phyloP scores from a whole-genome alignment of 2,888 invertebrate species.

The Cheilosia pagana region DNA sequence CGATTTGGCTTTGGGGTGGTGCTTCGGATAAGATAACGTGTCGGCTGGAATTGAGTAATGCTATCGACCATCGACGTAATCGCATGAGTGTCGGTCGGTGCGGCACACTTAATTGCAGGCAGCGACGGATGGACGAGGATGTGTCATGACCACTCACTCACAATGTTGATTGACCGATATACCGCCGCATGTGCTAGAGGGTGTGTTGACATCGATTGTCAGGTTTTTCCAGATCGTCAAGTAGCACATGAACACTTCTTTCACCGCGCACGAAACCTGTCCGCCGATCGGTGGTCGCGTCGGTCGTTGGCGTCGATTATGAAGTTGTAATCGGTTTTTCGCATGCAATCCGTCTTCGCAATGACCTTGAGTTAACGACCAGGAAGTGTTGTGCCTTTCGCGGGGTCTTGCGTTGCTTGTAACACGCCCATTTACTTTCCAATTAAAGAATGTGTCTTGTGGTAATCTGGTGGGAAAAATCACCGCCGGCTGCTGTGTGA shows the following conservation, averaged over 20 bases:
- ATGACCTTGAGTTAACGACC: constrained; percentile 74
- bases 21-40: constrained; percentile 71
- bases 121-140: constrained; percentile 47
- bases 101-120: constrained; percentile 49
- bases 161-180: constrained; percentile 74
- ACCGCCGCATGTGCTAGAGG: constrained; percentile 47
- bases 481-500: constrained; percentile 4
- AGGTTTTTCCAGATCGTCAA: constrained; percentile 67
- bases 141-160: constrained; percentile 69
- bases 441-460: constrained; percentile 48
- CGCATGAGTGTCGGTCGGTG: constrained; percentile 14
- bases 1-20: constrained; percentile 68
- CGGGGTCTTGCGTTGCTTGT: constrained; percentile 28
- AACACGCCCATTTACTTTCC: constrained; percentile 63
- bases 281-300: neutral
- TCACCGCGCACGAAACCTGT: constrained; percentile 24
- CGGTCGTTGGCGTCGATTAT: constrained; percentile 53
- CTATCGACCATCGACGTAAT: constrained; percentile 68
- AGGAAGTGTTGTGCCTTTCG: constrained; percentile 53
- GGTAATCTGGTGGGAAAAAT: constrained; percentile 60
- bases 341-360: constrained; percentile 70
- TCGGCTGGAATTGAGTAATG: constrained; percentile 65
- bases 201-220: constrained; percentile 74
- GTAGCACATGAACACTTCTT: constrained; percentile 54
- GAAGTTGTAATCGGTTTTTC: constrained; percentile 62